These are phyloP conservation scores for Cheilosia variabilis DNA, from an alignment of 2,888 invertebrate genomes.

Conservation along the genomic window DNA sequence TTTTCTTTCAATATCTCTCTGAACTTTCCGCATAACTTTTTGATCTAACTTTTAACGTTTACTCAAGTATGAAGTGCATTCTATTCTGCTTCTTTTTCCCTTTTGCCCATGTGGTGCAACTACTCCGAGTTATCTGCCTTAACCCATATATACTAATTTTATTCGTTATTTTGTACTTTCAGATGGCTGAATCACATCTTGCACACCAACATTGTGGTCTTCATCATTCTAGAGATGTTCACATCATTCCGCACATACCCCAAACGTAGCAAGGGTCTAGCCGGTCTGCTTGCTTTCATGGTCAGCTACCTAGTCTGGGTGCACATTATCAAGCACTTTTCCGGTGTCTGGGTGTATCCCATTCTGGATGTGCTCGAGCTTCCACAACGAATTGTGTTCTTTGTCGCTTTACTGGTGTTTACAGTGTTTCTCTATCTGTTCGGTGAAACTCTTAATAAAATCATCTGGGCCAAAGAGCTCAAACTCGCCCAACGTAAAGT, in stretches of 20 bases:
- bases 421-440: slow-evolving; percentile 87
- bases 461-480: slow-evolving; percentile 89
- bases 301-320: slow-evolving; percentile 91
- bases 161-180: slow-evolving; percentile 37
- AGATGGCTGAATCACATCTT: slow-evolving; percentile 96
- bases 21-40: too few relatives aligned
- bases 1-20: too few relatives aligned
- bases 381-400: slow-evolving; percentile 90
- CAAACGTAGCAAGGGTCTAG: slow-evolving; percentile 86
- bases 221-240: slow-evolving; percentile 90
- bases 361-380: slow-evolving; percentile 91
- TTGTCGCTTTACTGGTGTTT: slow-evolving; percentile 87
- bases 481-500: slow-evolving; percentile 83
- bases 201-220: slow-evolving; percentile 94
- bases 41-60: too few relatives aligned
- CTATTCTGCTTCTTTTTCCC: too few relatives aligned
- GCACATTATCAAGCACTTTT: slow-evolving; percentile 89
- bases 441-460: slow-evolving; percentile 89
- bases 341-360: slow-evolving; percentile 96
- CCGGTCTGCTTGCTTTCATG: slow-evolving; percentile 87
- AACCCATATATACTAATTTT: neutral
- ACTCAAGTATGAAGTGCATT: too few relatives aligned
- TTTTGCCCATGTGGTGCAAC: too few relatives aligned
- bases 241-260: slow-evolving; percentile 92
- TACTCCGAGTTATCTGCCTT: too few relatives aligned